Base-by-base conservation (phyloP, 2,797 vertebrate species). In the Eulemur rubriventer region DNA sequence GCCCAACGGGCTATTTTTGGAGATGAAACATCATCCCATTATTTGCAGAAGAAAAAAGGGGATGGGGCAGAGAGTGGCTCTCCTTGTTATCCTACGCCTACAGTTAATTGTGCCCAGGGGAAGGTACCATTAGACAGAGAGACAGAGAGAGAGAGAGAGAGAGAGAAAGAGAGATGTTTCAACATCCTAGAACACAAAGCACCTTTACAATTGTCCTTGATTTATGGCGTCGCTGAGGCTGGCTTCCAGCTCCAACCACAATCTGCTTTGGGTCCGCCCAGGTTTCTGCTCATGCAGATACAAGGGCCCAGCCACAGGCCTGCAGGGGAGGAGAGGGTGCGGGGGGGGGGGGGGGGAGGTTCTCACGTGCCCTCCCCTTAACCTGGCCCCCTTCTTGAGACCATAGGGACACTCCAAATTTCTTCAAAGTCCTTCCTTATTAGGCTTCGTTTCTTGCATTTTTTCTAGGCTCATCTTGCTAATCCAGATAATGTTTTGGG, bases 111-210 rank as follows among this genome's bases (percentile, higher is more conserved):
- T 0, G 61, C 96, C 95, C 55, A 86, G 69, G 83, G 86, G 94
- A 59, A 85, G 89, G 43, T 50, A 92, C 88, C 91, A 88, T 69
- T 43, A 73, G 65, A 96, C 3, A 0, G 3, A 76, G 10, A 50
- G 26, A 72, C 12, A 43, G 75, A n/a, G 26, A 72, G 24, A 43
- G 75, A n/a, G 33, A 72, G 73, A 67, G 91, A 92, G 50, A 59
- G 26, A 72, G 24, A 41, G 75, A 33, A 30, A 72, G 73, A 67
- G 90, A 92, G 50, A 59, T 63, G 94, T 79, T 85, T 97, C 88
- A 1, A 0, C 89, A 73, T 91, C 82, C 73, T 2, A 86, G 80
- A 96, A 93, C 50, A 97, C 87, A 96, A 97, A 98, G 95, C 81
- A 70, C 88, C 96, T 96, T 92, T 88, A 90, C 83, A 92, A 69